Evolutionary conservation across 2,888 invertebrate species (phyloP), one percentile per base, ranked within the genome.

Genomic region (Harmothoe impar): DNA sequence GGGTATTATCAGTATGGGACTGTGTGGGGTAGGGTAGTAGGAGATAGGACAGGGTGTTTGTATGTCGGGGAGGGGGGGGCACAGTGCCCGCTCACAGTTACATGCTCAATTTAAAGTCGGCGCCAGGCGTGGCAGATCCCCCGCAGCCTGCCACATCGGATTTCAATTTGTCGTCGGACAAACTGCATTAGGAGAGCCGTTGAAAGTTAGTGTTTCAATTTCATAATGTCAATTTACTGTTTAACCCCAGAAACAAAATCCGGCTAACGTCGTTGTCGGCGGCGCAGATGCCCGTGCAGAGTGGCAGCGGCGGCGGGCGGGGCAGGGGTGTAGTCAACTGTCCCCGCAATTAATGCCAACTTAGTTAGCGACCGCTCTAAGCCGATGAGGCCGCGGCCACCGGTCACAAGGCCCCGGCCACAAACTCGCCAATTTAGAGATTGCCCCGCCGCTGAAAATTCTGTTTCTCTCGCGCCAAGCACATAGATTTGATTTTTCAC

Each of bases 201-300:
- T 89, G 89, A 89, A 89, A 89, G 62, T 89, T 89, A 43, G 89
- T 89, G 89, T 68, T 89, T 89, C 89, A 68, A 89, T 89, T 89
- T 89, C 89, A 89, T 89, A 89, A 89, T 89, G 89, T 89, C 89
- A 89, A 89, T 89, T 89, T 89, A 35, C 54, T 68, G 33, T 89
- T 89, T 89, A 89, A 89, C 89, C 89, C 89, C 68, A 62, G 89
- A 68, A 89, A 89, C 89, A 56, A 89, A 89, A 68, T 89, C 89
- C 51, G 35, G 15, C 54, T 89, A 89, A 89, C 56, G 56, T 35
- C 25, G 33, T 89, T 89, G 51, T 17, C 5, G 12, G 88, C 54
- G 43, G 17, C 33, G 84, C 43, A 43, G 17, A 84, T 84, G 23
- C 15, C 43, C 43, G 52, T 43, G 86, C 33, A 51, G 86, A 86